These are phyloP conservation scores for Tetraneura akinire DNA, from an alignment of 1,140 invertebrate species.

Conservation along the genomic window DNA sequence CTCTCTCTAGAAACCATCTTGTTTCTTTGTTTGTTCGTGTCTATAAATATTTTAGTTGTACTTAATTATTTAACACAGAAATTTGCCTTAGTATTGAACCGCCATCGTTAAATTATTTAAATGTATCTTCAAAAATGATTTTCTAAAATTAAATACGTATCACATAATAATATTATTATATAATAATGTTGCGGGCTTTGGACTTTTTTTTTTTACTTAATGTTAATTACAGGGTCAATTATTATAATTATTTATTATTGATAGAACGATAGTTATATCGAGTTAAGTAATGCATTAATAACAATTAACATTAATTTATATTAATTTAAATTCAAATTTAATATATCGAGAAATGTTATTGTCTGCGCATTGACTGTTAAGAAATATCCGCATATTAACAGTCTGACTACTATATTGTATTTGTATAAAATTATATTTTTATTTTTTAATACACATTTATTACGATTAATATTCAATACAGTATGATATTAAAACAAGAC, in stretches of 20 bases:
- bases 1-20: neutral
- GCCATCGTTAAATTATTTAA: neutral
- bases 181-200: neutral
- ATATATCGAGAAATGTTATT: neutral
- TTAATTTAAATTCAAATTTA: neutral
- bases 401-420: too few species aligned
- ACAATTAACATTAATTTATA: neutral
- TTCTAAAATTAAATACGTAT: too few species aligned
- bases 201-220: neutral
- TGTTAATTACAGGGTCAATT: neutral
- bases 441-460: too few species aligned
- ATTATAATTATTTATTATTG: neutral
- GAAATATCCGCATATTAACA: too few species aligned
- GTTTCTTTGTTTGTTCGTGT: neutral
- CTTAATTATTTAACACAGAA: neutral
- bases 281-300: neutral
- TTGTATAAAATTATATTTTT: too few species aligned
- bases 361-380: too few species aligned
- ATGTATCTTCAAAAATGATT: neutral
- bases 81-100: neutral
- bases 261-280: neutral
- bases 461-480: too few species aligned
- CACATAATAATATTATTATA: too few species aligned
- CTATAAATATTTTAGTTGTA: neutral
- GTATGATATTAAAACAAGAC: too few species aligned